Evolutionary conservation across 2,113 vertebrate genomes (phyloP).

Genomic region (Ondatra zibethicus): DNA sequence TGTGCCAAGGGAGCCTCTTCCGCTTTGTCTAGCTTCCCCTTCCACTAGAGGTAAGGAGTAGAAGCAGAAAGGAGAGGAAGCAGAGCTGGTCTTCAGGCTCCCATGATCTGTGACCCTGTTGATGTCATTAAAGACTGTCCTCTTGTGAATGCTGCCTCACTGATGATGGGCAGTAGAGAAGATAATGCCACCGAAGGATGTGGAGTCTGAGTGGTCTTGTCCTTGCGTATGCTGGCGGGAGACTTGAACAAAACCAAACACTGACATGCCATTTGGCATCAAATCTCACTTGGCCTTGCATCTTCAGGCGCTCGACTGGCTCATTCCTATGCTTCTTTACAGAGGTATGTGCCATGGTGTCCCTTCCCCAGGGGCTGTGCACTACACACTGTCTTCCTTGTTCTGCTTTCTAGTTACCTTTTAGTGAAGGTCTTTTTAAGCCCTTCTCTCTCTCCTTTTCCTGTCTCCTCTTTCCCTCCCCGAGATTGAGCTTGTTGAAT

Average conservation of each 20-base stretch:
- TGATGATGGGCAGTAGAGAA: not conserved
- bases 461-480: not conserved
- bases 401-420: not conserved
- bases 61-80: not conserved
- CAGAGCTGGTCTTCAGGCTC: not conserved
- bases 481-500: not conserved
- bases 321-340: not conserved
- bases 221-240: not conserved
- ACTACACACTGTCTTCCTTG: not conserved
- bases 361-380: too few relatives aligned
- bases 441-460: not conserved
- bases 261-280: not conserved
- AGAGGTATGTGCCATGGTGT: not conserved
- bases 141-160: too few relatives aligned
- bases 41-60: not conserved
- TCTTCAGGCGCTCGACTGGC: not conserved
- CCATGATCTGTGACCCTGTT: not conserved
- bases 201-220: not conserved
- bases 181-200: not conserved
- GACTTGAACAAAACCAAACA: not conserved
- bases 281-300: not conserved
- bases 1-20: not conserved
- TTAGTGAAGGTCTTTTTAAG: not conserved
- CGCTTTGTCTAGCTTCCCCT: not conserved
- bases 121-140: not conserved